Conservation (phyloP, 2,113 vertebrate genomes). For the Speoplatyrhinus poulsoni region DNA sequence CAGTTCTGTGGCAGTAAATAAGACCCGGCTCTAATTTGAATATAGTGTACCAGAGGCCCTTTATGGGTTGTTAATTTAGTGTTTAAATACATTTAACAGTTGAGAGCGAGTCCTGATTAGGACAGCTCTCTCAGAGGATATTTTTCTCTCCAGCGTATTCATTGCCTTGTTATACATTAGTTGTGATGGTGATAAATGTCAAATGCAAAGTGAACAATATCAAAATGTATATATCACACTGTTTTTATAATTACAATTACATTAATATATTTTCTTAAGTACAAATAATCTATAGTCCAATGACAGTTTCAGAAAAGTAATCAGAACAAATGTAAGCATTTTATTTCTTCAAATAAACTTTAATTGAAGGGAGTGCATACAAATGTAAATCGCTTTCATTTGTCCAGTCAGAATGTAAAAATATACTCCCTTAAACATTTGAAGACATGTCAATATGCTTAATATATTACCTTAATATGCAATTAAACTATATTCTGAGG, state of each 20-base stretch:
- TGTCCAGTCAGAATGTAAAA: too few species aligned
- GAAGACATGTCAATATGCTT: too few species aligned
- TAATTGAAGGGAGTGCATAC: too few species aligned
- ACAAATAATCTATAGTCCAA: not conserved
- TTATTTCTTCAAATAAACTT: too few species aligned
- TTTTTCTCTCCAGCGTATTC: constrained; percentile 57
- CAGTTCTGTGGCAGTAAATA: constrained; percentile 77
- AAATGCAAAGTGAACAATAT: constrained; percentile 42
- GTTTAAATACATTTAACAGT: constrained; percentile 80
- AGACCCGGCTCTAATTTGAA: constrained; percentile 75
- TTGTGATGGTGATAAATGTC: constrained; percentile 62
- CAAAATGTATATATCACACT: constrained; percentile 31
- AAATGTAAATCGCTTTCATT: too few species aligned
- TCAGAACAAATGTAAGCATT: too few species aligned
- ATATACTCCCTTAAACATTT: too few species aligned
- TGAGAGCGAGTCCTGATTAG: constrained; percentile 74
- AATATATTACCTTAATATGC: too few species aligned
- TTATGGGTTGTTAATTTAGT: constrained; percentile 80
- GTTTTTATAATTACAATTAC: constrained; percentile 16
- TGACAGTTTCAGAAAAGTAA: too few species aligned
- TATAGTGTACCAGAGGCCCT: constrained; percentile 75
- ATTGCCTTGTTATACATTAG: constrained; percentile 59
- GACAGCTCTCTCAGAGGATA: constrained; percentile 52
- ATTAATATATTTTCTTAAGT: constrained; percentile 19
- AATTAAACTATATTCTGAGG: not conserved